Evolutionary conservation across 2,797 vertebrate genomes (phyloP), one percentile per base, ranked within the genome.

Genomic region (Microcaecilia unicolor): DNA sequence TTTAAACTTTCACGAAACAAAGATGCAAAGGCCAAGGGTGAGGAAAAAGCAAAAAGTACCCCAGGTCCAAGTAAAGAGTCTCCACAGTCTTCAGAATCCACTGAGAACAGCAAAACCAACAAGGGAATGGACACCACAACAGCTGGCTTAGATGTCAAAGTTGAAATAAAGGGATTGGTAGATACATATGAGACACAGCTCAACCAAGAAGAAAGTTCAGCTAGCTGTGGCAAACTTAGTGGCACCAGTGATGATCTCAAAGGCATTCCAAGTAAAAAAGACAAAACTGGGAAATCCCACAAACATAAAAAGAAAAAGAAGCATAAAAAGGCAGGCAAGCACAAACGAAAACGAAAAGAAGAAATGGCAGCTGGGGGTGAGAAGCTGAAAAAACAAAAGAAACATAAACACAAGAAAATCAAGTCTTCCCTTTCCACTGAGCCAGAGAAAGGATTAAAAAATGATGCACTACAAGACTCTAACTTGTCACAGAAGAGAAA

Each of bases 281-380:
- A 59, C 19, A 65, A 70, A 33, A 55, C 74, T n/a, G 74, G 71
- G 4, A 81, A 77, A 20, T 72, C 83, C 14, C 76, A 82, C 46
- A 94, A 93, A 64, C 87, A 89, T 38, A 99, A 99, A 65, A 98
- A 91, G 65, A 89, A 97, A 69, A 99, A 97, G 80, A 98, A 99
- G 67, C 93, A 98, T 53, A 96, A 97, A 84, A 99, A 98, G 46
- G 92, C 91, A 5, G 58, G 68, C 35, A 98, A 88, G 57, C 87
- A 81, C 34, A 97, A 93, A 58, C 76, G 67, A 8, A 80, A 76
- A 63, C 74, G 70, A 56, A 89, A 79, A 52, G 84, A 87, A 46
- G 87, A 87, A 1, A 91, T 91, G 26, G 87, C 69, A 34, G 46
- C 56, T 3, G 67, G 71, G 10, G 72, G 58, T 1, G 91, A 87